phyloP scores from a whole-genome alignment of 30 jellyfish, hydroid and myxozoan genomes.

The Mastigias papua region DNA sequence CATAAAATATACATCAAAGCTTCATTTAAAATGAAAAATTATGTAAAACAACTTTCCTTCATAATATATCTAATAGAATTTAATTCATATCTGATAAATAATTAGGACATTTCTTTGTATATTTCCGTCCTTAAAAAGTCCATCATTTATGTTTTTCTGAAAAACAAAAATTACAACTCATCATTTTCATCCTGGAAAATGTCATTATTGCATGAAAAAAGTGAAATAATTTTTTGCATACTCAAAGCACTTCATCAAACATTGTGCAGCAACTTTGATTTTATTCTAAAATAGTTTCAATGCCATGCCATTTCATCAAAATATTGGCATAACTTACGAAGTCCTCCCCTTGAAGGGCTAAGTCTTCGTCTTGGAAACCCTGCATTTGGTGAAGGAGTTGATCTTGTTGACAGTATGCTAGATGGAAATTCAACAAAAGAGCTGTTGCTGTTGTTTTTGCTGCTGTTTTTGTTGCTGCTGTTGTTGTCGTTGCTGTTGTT shows the following conservation, averaged over 20 bases:
- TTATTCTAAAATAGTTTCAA: neutral
- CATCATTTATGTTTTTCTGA: neutral
- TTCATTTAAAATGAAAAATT: neutral
- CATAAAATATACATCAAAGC: neutral
- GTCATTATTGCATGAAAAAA: neutral
- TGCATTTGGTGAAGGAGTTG: slow-evolving; percentile 15
- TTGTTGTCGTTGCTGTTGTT: too few relatives aligned
- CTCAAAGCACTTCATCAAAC: neutral
- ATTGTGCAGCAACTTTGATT: neutral
- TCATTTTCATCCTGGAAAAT: neutral
- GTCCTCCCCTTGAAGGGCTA: slow-evolving; percentile 11
- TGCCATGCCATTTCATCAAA: neutral
- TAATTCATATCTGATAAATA: too few relatives aligned
- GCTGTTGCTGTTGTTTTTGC: neutral
- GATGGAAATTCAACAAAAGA: slow-evolving; percentile 16
- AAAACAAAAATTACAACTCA: neutral
- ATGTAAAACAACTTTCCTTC: neutral
- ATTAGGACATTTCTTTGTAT: neutral
- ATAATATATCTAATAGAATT: neutral
- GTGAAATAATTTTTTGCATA: too few relatives aligned
- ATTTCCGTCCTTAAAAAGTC: neutral
- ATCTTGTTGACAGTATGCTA: neutral
- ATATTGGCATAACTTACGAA: neutral
- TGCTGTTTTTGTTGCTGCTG: too few relatives aligned
- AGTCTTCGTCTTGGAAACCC: slow-evolving; percentile 6